Percentiles rank a stretch among this genome's conserved stretches.
These are phyloP conservation scores for Xerus inauris DNA, from an alignment of 2,113 vertebrate genomes.

Conservation along the genomic window DNA sequence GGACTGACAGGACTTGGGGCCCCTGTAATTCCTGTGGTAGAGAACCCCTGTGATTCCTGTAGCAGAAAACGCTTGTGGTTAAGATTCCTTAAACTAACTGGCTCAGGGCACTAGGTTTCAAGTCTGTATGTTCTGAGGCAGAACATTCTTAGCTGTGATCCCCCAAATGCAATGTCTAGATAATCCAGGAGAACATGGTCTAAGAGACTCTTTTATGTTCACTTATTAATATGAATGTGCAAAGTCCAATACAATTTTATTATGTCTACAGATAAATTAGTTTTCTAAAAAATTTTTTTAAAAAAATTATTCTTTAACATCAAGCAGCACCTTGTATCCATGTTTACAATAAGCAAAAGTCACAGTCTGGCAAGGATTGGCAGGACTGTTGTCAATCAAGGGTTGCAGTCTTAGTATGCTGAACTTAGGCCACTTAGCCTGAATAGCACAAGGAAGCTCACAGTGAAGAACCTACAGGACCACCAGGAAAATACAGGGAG, in stretches of 20 bases:
- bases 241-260: neutral
- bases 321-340: neutral
- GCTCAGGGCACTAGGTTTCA: rapidly evolving
- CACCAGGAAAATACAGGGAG: neutral
- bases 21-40: rapidly evolving
- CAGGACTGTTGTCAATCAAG: neutral
- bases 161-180: neutral
- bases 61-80: rapidly evolving
- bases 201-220: neutral
- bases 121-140: neutral
- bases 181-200: neutral
- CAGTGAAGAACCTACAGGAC: neutral
- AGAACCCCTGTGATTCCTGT: rapidly evolving
- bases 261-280: neutral
- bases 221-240: neutral
- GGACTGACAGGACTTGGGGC: neutral
- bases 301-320: neutral
- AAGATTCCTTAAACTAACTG: too few relatives aligned
- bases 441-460: too few relatives aligned
- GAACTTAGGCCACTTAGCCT: neutral
- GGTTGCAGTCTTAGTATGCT: neutral
- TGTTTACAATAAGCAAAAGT: neutral
- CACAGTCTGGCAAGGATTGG: neutral
- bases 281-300: neutral
- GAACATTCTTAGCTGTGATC: neutral